Evolutionary conservation across 2,113 vertebrate species (phyloP).

Genomic region (Aspiorhynchus laticeps): DNA sequence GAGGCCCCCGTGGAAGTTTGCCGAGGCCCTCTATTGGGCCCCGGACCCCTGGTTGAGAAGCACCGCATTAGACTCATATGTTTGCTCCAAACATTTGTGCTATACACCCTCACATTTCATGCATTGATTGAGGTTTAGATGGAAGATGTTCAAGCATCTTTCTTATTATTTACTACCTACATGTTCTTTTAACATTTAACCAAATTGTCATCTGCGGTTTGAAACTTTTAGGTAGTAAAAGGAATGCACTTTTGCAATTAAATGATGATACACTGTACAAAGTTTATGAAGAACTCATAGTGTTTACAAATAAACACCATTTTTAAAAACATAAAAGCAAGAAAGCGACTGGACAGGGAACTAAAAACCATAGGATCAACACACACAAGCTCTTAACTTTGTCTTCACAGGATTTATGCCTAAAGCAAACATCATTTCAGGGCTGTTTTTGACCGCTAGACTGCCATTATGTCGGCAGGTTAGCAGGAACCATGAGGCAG

Average conservation of each 20-base stretch:
- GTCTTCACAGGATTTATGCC: not conserved
- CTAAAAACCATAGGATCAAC: not conserved
- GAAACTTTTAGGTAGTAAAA: not conserved
- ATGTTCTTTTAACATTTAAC: not conserved
- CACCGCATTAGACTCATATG: not conserved
- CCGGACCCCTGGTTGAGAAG: not conserved
- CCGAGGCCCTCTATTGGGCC: not conserved
- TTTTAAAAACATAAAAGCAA: conserved; percentile 1
- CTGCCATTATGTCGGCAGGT: conserved; percentile 32
- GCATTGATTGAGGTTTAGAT: not conserved
- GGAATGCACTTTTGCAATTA: not conserved
- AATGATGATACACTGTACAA: not conserved
- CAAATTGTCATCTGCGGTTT: not conserved
- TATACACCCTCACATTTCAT: not conserved
- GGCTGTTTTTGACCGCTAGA: conserved; percentile 38
- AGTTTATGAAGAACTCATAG: not conserved
- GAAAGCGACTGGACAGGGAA: not conserved
- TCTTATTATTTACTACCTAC: not conserved
- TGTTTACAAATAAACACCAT: not conserved
- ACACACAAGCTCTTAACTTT: not conserved
- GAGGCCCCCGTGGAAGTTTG: not conserved
- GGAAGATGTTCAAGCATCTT: not conserved
- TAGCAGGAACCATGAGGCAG: conserved; percentile 20
- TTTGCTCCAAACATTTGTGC: not conserved
- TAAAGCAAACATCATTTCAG: conserved; percentile 21